Evolutionary conservation across 2,113 vertebrate genomes (phyloP).

Genomic region (Hipposideros armiger): DNA sequence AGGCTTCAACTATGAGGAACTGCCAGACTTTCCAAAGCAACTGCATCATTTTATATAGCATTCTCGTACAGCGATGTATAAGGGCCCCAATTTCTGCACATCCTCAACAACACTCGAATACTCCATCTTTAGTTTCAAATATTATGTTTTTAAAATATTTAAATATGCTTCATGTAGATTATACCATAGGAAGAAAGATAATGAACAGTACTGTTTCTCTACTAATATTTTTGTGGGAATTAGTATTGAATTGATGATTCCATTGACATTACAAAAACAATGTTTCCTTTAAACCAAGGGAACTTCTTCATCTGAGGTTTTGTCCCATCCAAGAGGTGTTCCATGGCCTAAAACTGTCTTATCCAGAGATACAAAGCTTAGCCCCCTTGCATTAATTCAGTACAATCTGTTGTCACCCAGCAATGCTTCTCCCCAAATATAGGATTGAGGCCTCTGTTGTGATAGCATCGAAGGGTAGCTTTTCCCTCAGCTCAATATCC

Average conservation of each 20-base stretch:
- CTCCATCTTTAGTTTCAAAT: background rate
- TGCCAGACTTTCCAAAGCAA: background rate
- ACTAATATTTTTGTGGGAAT: background rate
- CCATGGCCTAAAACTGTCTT: background rate
- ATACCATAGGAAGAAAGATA: background rate
- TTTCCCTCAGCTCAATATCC: background rate
- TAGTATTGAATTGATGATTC: background rate
- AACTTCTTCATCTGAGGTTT: background rate
- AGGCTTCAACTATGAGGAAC: background rate
- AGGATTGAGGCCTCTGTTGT: background rate
- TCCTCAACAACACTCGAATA: background rate
- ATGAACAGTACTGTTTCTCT: background rate
- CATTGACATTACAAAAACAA: background rate
- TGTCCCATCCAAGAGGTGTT: background rate
- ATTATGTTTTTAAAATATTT: background rate
- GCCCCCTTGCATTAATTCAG: background rate
- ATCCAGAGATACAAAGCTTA: background rate
- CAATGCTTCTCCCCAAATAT: rapidly evolving
- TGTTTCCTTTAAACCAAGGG: background rate
- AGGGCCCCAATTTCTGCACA: background rate
- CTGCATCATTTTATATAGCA: background rate
- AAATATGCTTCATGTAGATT: background rate
- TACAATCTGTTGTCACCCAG: background rate
- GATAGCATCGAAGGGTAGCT: background rate
- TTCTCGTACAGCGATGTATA: no score